Evolutionary conservation across 2,797 vertebrate species (phyloP).

Genomic region (Eurystomus glaucurus): DNA sequence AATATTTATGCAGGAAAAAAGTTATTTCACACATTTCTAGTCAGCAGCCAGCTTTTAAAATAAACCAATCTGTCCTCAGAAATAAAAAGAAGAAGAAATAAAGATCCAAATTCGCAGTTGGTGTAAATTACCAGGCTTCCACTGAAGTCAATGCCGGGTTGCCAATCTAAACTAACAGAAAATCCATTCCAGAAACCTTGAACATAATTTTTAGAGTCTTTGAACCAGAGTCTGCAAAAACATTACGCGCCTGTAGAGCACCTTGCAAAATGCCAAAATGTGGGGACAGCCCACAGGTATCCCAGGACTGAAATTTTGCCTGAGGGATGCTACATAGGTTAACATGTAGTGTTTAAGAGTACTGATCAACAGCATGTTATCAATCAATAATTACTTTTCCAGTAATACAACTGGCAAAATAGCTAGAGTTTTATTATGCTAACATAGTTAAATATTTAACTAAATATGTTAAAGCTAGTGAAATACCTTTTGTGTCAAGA

Average conservation of each 20-base stretch:
- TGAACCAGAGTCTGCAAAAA: neutral
- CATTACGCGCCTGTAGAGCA: neutral
- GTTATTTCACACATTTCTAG: conserved; percentile 66
- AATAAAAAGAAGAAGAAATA: conserved; percentile 71
- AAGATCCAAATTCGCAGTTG: conserved; percentile 52
- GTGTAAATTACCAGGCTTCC: conserved; percentile 66
- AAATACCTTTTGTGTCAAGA: neutral
- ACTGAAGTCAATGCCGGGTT: conserved; percentile 26
- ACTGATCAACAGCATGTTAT: neutral
- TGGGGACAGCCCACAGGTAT: neutral
- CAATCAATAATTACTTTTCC: neutral
- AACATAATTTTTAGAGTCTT: neutral
- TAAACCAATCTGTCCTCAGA: conserved; percentile 66
- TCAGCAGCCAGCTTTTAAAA: conserved; percentile 69
- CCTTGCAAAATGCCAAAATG: neutral
- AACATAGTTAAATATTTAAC: neutral
- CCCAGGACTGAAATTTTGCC: neutral
- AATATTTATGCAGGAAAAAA: conserved; percentile 62
- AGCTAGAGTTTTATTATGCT: neutral
- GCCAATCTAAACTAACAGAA: conserved; percentile 64
- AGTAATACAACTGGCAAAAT: neutral
- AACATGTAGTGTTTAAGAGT: neutral
- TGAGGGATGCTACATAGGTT: neutral
- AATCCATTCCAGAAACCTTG: conserved; percentile 31
- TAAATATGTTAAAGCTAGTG: neutral